These are phyloP conservation scores for Carapus acus DNA, from an alignment of 2,797 vertebrate species.

Conservation along the genomic window DNA sequence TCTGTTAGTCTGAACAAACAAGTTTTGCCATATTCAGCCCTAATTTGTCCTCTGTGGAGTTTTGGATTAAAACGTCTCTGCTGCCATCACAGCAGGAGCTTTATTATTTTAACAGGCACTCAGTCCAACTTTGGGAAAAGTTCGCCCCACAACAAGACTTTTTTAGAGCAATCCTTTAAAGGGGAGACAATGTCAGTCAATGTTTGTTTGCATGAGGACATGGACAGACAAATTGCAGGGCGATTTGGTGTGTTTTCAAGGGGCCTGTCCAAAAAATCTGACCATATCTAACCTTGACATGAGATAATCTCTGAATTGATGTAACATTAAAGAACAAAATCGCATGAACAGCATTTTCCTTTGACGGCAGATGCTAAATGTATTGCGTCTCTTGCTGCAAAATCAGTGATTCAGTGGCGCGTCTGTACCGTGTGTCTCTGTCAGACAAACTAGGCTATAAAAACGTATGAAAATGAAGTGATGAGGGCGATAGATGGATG, in stretches of 20 bases:
- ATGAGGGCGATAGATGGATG: conserved; percentile 35
- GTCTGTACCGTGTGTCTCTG: background rate
- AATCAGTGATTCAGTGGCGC: background rate
- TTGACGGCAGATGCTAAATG: background rate
- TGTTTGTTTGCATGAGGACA: too few relatives aligned
- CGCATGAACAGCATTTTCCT: too few relatives aligned
- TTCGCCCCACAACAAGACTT: conserved; percentile 6
- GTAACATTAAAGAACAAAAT: too few relatives aligned
- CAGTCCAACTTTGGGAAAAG: conserved; percentile 6
- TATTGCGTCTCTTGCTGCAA: background rate
- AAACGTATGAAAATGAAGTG: conserved; percentile 35
- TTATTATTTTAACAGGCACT: conserved; percentile 22
- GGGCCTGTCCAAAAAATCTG: too few relatives aligned
- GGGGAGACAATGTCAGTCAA: background rate
- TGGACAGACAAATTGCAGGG: too few relatives aligned
- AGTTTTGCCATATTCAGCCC: conserved; percentile 8
- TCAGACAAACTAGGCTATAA: conserved; percentile 10
- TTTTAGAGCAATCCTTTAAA: background rate
- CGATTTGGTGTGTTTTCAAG: too few relatives aligned
- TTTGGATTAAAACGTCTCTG: conserved; percentile 29
- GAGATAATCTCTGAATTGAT: too few relatives aligned
- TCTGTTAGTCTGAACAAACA: conserved; percentile 28
- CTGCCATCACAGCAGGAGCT: conserved; percentile 29
- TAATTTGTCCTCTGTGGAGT: conserved; percentile 20
- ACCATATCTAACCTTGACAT: too few relatives aligned